Evolutionary conservation across 64 coral and sea anemone species (phyloP), one percentile per base, ranked within the genome.

Genomic region (Anthopleura sola): DNA sequence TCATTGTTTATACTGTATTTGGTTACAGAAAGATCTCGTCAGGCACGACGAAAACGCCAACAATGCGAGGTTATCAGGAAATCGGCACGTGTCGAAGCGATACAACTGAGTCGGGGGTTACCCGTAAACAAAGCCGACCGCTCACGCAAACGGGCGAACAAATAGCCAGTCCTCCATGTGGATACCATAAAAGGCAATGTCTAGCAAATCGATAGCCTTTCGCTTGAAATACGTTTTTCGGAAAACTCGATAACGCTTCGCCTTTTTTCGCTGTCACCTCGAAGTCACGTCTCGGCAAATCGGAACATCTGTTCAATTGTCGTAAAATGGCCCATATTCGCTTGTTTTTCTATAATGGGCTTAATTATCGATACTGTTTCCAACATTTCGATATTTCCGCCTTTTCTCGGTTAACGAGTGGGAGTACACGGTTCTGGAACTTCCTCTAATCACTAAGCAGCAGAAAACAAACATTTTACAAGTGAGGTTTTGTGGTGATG

Each of bases 1-100:
- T 32, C 29, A 71, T 34, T 71, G 66, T 71, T 34, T 71, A 71
- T 71, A 71, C 66, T 71, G 66, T 71, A 71, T 71, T 71, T 71
- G 66, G 66, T 71, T 71, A 32, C 66, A 71, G 66, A 71, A 36
- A 32, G 66, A 32, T 32, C 29, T 62, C 24, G 66, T 15, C n/a
- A 71, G 15, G 12, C 11, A 71, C 29, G 66, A 32, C 28, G n/a
- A 28, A 71, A 36, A 71, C 23, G 6, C 66, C 28, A 71, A 16
- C 2, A 33, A 71, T 71, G 66, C 9, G 34, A 34, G 66, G 28
- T 71, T 71, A 71, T 71, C 66, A 36, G 28, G 5, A 71, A 34
- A 32, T 71, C 26, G 66, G 66, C 66, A 71, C 66, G 28, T 17
- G 26, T 32, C 29, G 31, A 53, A 53, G 50, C 50, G 50, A 53